These are phyloP conservation scores for Tetanocera ferruginea DNA, from an alignment of 2,888 invertebrate species.

Conservation along the genomic window DNA sequence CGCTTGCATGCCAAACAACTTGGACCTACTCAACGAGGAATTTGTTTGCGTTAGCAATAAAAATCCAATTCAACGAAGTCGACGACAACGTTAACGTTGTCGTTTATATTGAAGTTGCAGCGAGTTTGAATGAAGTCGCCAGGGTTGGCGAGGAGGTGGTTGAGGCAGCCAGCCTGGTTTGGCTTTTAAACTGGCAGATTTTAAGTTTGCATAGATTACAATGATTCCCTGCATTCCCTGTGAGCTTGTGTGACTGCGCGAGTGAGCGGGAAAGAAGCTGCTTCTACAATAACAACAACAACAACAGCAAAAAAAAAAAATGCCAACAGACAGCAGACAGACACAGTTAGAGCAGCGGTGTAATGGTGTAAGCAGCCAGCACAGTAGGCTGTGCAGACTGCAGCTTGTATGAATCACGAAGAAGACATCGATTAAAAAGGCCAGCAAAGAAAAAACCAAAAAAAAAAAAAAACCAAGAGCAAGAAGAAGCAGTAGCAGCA, in stretches of 20 bases:
- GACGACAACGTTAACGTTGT: constrained; percentile 36
- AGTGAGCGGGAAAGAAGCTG: constrained; percentile 14
- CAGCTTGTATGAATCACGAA: constrained; percentile 30
- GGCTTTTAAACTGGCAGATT: neutral
- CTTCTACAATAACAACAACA: neutral
- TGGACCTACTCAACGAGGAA: constrained; percentile 68
- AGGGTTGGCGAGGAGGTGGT: neutral
- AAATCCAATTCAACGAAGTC: constrained; percentile 26
- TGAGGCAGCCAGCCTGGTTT: neutral
- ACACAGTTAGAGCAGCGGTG: constrained; percentile 15
- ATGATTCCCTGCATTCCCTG: neutral
- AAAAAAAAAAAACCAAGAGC: neutral
- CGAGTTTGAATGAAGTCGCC: neutral
- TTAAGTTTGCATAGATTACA: too few species aligned
- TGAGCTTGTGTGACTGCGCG: neutral
- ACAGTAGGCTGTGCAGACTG: constrained; percentile 48
- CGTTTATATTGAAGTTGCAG: constrained; percentile 15
- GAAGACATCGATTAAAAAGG: neutral
- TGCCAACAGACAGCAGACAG: constrained; percentile 29
- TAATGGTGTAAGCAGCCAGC: constrained; percentile 6
- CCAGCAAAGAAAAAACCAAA: neutral
- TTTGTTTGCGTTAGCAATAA: constrained; percentile 56
- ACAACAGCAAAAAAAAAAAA: constrained; percentile 11
- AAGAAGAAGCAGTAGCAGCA: neutral
- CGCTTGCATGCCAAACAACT: constrained; percentile 57